A percentile compares a stretch with the other conserved stretches of the same genome.
Conservation (phyloP, 2,797 vertebrate genomes). For the Coendou prehensilis region DNA sequence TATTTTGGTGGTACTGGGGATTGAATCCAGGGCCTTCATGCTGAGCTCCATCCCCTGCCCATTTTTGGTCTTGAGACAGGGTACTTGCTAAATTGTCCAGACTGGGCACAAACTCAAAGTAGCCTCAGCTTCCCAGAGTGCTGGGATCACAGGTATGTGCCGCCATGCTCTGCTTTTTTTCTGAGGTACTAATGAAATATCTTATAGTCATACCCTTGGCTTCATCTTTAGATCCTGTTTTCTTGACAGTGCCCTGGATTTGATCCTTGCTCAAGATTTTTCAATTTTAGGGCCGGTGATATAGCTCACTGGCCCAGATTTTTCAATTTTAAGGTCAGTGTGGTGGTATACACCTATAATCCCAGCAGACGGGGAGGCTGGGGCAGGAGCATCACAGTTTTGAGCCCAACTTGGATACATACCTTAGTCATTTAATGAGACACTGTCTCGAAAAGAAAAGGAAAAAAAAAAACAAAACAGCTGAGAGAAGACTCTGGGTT, state of each 20-base stretch:
- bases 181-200: background rate
- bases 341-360: background rate
- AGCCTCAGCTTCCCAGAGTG: background rate
- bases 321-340: background rate
- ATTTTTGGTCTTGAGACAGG: background rate
- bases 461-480: background rate
- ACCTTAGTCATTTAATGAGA: background rate
- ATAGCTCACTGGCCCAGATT: background rate
- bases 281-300: background rate
- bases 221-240: background rate
- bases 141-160: background rate
- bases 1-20: background rate
- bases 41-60: background rate
- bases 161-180: background rate
- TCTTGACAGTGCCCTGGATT: conserved; percentile 8
- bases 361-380: background rate
- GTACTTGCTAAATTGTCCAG: background rate
- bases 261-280: background rate
- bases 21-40: background rate
- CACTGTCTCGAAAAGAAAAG: background rate
- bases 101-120: background rate
- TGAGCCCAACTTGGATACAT: background rate
- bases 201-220: background rate
- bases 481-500: background rate
- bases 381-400: background rate